Percentiles rank a stretch among this genome's conserved stretches.
phyloP scores from a whole-genome alignment of 2,888 invertebrate genomes.

The Stenodera caucasica region DNA sequence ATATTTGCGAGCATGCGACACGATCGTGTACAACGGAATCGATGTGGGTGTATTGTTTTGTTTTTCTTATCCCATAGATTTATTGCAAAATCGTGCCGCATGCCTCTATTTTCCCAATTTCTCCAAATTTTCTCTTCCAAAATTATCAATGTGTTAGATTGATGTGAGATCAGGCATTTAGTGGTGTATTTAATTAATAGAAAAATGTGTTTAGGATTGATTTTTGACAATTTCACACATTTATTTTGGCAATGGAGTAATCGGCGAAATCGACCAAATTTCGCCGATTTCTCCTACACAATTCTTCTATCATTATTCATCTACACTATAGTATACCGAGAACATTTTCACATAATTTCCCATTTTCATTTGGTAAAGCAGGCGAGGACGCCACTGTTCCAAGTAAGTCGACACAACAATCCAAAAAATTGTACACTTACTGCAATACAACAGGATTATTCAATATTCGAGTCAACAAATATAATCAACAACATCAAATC shows the following conservation, averaged over 20 bases:
- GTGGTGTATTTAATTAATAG: conserved; percentile 38
- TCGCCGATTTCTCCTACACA: background rate
- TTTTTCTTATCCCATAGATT: background rate
- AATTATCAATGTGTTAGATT: conserved; percentile 33
- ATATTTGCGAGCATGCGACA: background rate
- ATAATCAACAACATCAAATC: background rate
- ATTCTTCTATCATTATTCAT: conserved; percentile 15
- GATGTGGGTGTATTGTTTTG: background rate
- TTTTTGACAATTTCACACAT: conserved; percentile 22
- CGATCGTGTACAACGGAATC: background rate
- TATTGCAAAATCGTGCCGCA: background rate
- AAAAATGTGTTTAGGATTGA: conserved; percentile 31
- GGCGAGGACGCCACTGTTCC: conserved; percentile 52
- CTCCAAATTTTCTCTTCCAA: conserved; percentile 21
- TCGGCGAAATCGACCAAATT: background rate
- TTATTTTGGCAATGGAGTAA: too few species aligned
- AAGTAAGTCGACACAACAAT: conserved; percentile 48
- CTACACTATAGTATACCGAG: conserved; percentile 19
- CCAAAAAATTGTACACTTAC: too few species aligned
- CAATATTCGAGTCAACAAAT: background rate
- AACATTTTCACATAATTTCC: conserved; percentile 34
- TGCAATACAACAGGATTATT: too few species aligned
- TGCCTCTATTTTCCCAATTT: background rate
- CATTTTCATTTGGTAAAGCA: conserved; percentile 49
- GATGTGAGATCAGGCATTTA: conserved; percentile 40